These are phyloP conservation scores for Urocitellus parryii DNA, from an alignment of 2,113 vertebrate species.

Conservation along the genomic window DNA sequence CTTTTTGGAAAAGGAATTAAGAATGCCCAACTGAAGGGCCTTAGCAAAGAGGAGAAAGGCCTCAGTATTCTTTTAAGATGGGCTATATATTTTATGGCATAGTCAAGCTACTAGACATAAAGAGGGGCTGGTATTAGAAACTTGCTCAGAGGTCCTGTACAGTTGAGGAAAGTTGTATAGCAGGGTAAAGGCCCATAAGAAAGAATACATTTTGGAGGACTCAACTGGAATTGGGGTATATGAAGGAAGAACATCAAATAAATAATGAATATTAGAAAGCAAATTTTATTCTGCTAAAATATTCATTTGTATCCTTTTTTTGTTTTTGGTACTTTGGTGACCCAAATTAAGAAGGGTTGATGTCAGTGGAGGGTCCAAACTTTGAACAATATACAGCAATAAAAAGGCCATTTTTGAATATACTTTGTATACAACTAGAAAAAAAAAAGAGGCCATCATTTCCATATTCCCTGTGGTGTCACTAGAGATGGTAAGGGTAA, in stretches of 20 bases:
- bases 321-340: not conserved
- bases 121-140: not conserved
- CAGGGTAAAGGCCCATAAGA: not conserved
- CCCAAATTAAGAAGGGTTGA: not conserved
- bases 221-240: not conserved
- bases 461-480: not conserved
- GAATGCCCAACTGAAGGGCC: not conserved
- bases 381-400: not conserved
- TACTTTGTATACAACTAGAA: no score
- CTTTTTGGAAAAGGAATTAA: not conserved
- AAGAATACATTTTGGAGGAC: not conserved
- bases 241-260: not conserved
- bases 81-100: not conserved
- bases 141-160: not conserved
- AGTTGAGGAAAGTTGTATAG: not conserved
- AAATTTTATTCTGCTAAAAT: not conserved
- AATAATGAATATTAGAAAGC: not conserved
- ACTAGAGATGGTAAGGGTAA: not conserved
- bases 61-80: not conserved
- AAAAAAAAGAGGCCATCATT: not conserved
- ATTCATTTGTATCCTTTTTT: not conserved
- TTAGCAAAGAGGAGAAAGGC: constrained; percentile 4
- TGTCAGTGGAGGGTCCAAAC: not conserved
- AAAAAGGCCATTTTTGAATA: not conserved
- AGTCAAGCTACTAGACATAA: not conserved